These are phyloP conservation scores for Volucella zonaria DNA, from an alignment of 2,888 invertebrate genomes.

Conservation along the genomic window DNA sequence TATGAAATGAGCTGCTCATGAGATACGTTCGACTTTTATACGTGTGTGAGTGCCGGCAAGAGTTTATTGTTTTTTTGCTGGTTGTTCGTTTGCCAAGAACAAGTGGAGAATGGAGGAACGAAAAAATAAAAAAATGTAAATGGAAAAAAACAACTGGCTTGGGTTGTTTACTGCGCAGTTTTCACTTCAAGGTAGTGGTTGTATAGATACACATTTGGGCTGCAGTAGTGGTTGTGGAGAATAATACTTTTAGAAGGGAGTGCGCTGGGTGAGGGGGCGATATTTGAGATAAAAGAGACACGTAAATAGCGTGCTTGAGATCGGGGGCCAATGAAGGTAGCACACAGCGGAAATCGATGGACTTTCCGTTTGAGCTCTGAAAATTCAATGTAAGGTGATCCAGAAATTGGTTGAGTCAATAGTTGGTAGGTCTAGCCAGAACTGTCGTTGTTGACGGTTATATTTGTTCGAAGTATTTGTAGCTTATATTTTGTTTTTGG, in stretches of 20 bases:
- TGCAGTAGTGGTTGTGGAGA: not conserved
- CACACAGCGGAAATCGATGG: conserved; percentile 56
- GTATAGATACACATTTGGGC: conserved; percentile 1
- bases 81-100: conserved; percentile 9
- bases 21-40: conserved; percentile 58
- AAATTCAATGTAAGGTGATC: conserved; percentile 45
- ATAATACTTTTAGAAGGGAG: conserved; percentile 3
- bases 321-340: conserved; percentile 51
- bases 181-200: conserved; percentile 54
- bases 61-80: conserved; percentile 16
- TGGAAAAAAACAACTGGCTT: conserved; percentile 23
- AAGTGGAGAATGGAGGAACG: conserved; percentile 21
- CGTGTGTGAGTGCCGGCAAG: conserved; percentile 61
- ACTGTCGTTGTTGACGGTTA: not conserved
- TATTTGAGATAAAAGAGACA: conserved; percentile 20
- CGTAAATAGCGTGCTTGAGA: conserved; percentile 52
- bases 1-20: conserved; percentile 62
- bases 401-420: conserved; percentile 30
- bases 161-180: conserved; percentile 71
- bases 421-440: too few relatives aligned
- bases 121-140: conserved; percentile 16
- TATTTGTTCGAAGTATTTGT: not conserved
- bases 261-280: not conserved
- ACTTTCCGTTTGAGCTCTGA: conserved; percentile 3
- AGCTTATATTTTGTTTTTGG: not conserved